Base-by-base conservation (phyloP, 2,113 vertebrate species). In the Lycocorax pyrrhopterus region DNA sequence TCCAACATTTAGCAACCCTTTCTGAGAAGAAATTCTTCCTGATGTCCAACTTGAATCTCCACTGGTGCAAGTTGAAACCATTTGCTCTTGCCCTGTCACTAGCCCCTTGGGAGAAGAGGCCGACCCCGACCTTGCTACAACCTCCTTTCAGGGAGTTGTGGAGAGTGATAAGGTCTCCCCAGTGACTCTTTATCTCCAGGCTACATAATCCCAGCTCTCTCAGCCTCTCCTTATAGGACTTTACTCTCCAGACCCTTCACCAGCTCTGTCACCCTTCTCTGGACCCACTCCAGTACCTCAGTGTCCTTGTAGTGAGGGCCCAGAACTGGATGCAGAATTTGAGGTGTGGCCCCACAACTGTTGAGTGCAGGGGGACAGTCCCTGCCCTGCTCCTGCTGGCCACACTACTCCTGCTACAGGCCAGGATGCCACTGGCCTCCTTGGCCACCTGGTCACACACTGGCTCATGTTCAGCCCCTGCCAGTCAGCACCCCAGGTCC, bases 401-500 rank as follows among this genome's bases (percentile, higher is more conserved):
- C 37, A 3, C 17, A 17, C 4, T 33, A 3, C 23, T 51, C 0
- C 43, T 15, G n/a, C n/a, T n/a, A 5, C 32, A 66, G 10, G 9
- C 43, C 32, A 37, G 35, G 67, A 35, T 1, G 18, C 26, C 41
- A 56, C 2, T 32, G 26, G 26, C 32, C 59, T 73, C 2, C 67
- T 66, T 51, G 67, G 27, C 37, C 52, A 29, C 43, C 51, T 51
- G 26, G 51, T 9, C 68, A 2, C 37, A 13, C 7, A 0, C 21
- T 73, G 51, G 12, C 6, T 58, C 86, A 4, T 6, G 51, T 44
- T 64, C 26, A 23, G 72, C 44, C 32, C 3, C 44, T 51, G 51
- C 8, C 7, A 7, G 1, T 6, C 32, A 59, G 46, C 37, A 33
- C 3, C 0, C 22, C 59, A 80, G 15, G 2, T 43, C 18, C 22